These are phyloP conservation scores for Syngnathus typhle DNA, from an alignment of 2,113 vertebrate species.

Conservation along the genomic window DNA sequence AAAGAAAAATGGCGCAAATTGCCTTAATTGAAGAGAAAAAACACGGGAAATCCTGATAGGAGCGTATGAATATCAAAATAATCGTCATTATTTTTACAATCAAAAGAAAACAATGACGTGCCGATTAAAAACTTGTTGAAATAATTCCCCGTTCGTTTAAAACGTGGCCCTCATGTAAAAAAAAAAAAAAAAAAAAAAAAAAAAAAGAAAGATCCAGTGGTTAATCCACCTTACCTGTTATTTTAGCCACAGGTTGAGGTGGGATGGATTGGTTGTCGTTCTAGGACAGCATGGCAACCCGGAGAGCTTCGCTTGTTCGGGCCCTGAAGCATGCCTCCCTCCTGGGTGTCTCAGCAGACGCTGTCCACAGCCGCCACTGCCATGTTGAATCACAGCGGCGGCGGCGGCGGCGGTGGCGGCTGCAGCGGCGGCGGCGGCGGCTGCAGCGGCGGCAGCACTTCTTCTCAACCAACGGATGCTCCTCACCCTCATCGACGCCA, in stretches of 20 bases:
- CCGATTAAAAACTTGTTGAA: not conserved
- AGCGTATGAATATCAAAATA: constrained; percentile 25
- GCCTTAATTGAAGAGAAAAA: not conserved
- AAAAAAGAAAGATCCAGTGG: constrained; percentile 52
- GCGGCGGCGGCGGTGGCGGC: not conserved
- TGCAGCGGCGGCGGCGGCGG: not conserved
- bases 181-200: constrained; percentile 40
- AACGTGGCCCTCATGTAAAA: not conserved
- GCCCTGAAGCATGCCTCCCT: constrained; percentile 79
- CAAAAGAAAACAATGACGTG: constrained; percentile 57
- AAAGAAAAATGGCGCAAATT: not conserved
- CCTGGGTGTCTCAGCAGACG: constrained; percentile 82
- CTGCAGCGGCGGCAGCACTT: not conserved
- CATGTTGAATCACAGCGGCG: constrained; percentile 94
- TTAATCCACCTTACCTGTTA: constrained; percentile 74
- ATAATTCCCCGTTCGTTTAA: not conserved
- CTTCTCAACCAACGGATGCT: constrained; percentile 84
- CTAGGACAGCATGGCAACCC: not conserved
- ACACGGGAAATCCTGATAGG: not conserved
- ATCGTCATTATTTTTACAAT: constrained; percentile 26
- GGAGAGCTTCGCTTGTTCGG: constrained; percentile 64
- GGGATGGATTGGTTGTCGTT: constrained; percentile 3
- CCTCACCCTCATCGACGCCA: constrained; percentile 80
- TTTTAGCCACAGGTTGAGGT: constrained; percentile 71
- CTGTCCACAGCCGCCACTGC: constrained; percentile 88